A percentile compares a stretch with the other conserved stretches of the same genome.
Evolutionary conservation across 2,797 vertebrate species (phyloP).

Genomic region (Pseudopleuronectes americanus): DNA sequence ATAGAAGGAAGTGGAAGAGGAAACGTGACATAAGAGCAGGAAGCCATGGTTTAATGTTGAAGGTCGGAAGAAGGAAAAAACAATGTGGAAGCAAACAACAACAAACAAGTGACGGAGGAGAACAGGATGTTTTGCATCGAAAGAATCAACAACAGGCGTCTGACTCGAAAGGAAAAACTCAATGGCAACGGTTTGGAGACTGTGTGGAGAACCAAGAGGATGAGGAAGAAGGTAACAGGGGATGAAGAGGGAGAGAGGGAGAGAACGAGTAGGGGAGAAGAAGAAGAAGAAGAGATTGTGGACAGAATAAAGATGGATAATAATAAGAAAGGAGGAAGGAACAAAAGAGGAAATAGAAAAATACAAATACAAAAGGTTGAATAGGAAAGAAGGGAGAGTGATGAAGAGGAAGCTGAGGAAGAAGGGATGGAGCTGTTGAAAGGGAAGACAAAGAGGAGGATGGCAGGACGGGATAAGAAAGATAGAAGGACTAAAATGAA

Average conservation of each 20-base stretch:
- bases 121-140: constrained; percentile 44
- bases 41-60: constrained; percentile 20
- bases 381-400: background rate
- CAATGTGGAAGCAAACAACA: constrained; percentile 13
- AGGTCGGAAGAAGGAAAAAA: constrained; percentile 34
- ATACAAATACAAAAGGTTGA: background rate
- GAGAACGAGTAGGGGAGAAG: background rate
- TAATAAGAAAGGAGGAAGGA: background rate
- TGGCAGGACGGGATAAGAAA: background rate
- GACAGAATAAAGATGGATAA: background rate
- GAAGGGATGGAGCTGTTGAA: background rate
- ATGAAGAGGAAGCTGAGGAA: background rate
- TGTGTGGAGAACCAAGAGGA: background rate
- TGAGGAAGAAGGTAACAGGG: constrained; percentile 3
- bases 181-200: too few species aligned
- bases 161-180: constrained; percentile 13
- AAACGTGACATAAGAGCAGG: constrained; percentile 40
- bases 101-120: constrained; percentile 26
- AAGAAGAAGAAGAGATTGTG: background rate
- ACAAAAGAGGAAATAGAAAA: background rate
- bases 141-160: constrained; percentile 6
- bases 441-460: background rate
- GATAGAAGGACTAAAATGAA: background rate
- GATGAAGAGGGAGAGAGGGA: constrained; percentile 3
- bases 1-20: constrained; percentile 27